These are phyloP conservation scores for Cephus runcator DNA, from an alignment of 2,888 invertebrate genomes.

Conservation along the genomic window DNA sequence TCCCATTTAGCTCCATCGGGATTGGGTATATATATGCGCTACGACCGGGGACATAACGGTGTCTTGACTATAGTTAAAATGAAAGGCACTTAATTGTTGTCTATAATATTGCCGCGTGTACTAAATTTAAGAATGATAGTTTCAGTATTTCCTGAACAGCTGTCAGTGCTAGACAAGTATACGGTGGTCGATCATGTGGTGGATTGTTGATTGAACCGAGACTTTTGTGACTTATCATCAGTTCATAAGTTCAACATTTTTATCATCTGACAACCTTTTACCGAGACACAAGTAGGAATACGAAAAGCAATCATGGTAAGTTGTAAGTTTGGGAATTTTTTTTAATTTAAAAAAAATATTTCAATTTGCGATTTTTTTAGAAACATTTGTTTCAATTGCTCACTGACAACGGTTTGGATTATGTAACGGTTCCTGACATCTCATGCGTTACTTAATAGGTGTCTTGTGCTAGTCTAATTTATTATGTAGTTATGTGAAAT, in stretches of 20 bases:
- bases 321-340: slow-evolving; percentile 32
- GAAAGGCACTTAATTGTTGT: slow-evolving; percentile 63
- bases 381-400: too few relatives aligned
- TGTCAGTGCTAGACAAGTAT: slow-evolving; percentile 63
- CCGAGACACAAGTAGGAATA: too few relatives aligned
- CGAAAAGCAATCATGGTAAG: too few relatives aligned
- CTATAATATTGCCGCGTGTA: slow-evolving; percentile 53
- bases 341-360: not conserved
- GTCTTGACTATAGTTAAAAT: slow-evolving; percentile 62
- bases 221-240: too few relatives aligned
- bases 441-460: slow-evolving; percentile 23
- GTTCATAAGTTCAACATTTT: too few relatives aligned
- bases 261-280: too few relatives aligned
- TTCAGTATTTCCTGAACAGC: slow-evolving; percentile 65
- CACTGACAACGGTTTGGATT: too few relatives aligned
- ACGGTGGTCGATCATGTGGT: slow-evolving; percentile 43
- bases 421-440: slow-evolving; percentile 11
- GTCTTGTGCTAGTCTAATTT: not conserved
- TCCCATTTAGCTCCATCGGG: slow-evolving; percentile 56
- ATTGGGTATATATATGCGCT: slow-evolving; percentile 35
- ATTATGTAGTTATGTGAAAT: too few relatives aligned
- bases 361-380: too few relatives aligned
- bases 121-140: slow-evolving; percentile 61
- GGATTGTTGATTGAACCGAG: slow-evolving; percentile 34
- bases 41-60: slow-evolving; percentile 43